Percentiles rank a stretch among this genome's conserved stretches.
phyloP scores from a whole-genome alignment of 2,888 invertebrate species.

The Dryomyza anilis region DNA sequence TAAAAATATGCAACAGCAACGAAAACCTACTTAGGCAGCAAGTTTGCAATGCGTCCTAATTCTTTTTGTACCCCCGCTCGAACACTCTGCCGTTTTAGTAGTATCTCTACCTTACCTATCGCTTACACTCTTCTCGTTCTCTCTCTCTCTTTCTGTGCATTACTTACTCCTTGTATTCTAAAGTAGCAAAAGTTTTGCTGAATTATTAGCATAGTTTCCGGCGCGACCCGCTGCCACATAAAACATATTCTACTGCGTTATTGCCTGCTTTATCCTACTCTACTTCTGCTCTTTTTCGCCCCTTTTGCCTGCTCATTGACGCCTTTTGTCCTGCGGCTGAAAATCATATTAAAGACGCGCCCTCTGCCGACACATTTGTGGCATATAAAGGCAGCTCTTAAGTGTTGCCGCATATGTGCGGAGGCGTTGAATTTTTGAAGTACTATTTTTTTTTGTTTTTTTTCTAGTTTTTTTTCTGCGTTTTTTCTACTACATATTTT shows the following conservation, averaged over 20 bases:
- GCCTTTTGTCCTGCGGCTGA: neutral
- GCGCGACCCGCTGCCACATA: neutral
- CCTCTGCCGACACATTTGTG: neutral
- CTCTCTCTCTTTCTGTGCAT: too few species aligned
- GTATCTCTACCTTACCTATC: too few species aligned
- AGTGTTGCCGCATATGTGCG: neutral
- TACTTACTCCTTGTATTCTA: neutral
- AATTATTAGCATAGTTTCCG: slow-evolving; percentile 14
- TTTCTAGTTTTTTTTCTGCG: too few species aligned
- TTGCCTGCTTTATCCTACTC: too few species aligned
- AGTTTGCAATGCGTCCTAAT: too few species aligned
- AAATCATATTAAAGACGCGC: neutral
- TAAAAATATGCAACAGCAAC: neutral
- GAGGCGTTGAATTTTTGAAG: neutral
- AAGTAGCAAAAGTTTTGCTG: slow-evolving; percentile 3
- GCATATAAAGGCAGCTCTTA: neutral
- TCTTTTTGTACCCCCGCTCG: too few species aligned
- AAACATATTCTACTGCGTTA: slow-evolving; percentile 10
- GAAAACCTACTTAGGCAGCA: neutral
- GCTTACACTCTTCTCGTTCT: too few species aligned
- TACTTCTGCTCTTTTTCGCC: too few species aligned
- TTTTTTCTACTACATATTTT: neutral
- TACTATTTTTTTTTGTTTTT: neutral
- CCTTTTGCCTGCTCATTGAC: too few species aligned
- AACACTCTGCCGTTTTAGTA: too few species aligned